Conservation (phyloP, 2,888 invertebrate genomes). For the Operophtera brumata region DNA sequence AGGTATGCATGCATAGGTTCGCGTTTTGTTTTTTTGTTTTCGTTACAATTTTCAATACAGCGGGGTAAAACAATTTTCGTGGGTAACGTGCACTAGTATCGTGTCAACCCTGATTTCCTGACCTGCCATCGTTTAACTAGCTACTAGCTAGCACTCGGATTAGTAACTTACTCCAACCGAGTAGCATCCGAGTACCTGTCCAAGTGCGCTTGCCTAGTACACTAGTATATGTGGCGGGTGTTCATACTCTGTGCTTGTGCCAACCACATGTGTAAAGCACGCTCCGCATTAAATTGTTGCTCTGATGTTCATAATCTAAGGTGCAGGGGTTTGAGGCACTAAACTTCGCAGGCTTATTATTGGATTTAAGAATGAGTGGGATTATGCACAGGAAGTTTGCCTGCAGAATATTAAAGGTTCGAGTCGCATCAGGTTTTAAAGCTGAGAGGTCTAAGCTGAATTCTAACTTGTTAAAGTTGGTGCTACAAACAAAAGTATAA, state of each 20-base stretch:
- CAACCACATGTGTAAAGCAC: neutral
- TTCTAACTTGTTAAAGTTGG: neutral
- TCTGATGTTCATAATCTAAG: slow-evolving; percentile 9
- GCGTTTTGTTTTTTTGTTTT: too few species aligned
- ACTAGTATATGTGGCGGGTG: neutral
- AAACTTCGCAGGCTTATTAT: slow-evolving; percentile 13
- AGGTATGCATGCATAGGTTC: too few species aligned
- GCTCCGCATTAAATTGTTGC: neutral
- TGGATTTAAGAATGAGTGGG: slow-evolving; percentile 13
- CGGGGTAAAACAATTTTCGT: too few species aligned
- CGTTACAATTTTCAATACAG: too few species aligned
- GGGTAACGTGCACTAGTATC: too few species aligned
- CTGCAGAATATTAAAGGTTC: neutral
- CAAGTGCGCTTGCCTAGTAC: too few species aligned
- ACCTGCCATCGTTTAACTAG: too few species aligned
- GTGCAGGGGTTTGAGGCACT: slow-evolving; percentile 12
- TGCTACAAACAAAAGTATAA: too few species aligned
- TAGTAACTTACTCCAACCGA: too few species aligned
- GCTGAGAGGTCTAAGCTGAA: slow-evolving; percentile 3
- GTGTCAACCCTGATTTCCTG: too few species aligned
- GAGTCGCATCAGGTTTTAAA: slow-evolving; percentile 1
- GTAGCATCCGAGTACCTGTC: too few species aligned
- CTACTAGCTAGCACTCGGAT: too few species aligned
- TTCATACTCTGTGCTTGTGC: neutral
- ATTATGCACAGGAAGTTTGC: slow-evolving; percentile 13